phyloP scores from a whole-genome alignment of 1,140 invertebrate genomes.

The Sarcophaga peregrina region DNA sequence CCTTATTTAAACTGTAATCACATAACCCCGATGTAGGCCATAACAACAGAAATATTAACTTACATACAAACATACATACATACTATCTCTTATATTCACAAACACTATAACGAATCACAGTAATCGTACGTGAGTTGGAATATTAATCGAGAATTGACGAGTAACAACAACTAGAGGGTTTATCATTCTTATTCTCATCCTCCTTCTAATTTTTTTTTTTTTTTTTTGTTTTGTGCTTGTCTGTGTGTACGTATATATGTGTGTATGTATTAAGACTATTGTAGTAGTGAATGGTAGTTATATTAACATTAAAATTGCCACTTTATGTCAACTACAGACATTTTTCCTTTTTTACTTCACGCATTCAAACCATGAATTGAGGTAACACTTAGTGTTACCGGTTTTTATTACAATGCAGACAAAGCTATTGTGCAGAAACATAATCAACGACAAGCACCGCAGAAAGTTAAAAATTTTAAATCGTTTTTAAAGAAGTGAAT shows the following conservation, averaged over 20 bases:
- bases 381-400: too few species aligned
- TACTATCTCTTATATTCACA: not conserved
- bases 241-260: too few species aligned
- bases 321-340: constrained; percentile 56
- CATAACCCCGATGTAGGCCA: not conserved
- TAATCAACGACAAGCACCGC: too few species aligned
- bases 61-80: constrained; percentile 46
- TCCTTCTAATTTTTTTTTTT: too few species aligned
- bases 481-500: too few species aligned
- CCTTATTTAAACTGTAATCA: constrained; percentile 18
- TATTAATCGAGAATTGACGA: constrained; percentile 65
- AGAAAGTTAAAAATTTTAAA: too few species aligned
- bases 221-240: too few species aligned
- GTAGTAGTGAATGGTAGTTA: constrained; percentile 34
- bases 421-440: not conserved
- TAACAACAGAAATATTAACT: constrained; percentile 2
- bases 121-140: constrained; percentile 65
- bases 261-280: not conserved
- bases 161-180: constrained; percentile 29
- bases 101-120: constrained; percentile 55
- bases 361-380: not conserved
- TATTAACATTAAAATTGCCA: constrained; percentile 66
- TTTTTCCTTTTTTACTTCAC: constrained; percentile 44
- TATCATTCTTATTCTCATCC: not conserved
- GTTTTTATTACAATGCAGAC: too few species aligned